These are phyloP conservation scores for Homarus gammarus DNA, from an alignment of 2,888 invertebrate species.

Conservation along the genomic window DNA sequence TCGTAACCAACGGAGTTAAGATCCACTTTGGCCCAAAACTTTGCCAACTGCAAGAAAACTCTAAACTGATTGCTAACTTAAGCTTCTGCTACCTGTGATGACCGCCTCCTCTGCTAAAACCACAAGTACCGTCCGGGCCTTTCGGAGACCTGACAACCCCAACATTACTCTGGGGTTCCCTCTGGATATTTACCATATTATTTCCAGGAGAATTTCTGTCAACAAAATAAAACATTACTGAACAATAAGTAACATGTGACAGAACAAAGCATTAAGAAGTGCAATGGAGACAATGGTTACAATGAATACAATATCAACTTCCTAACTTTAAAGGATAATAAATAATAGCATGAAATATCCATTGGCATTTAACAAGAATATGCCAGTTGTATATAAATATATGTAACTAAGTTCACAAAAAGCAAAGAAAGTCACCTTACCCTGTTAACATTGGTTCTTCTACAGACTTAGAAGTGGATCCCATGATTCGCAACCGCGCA, in stretches of 20 bases:
- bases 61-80: constrained; percentile 30
- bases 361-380: neutral
- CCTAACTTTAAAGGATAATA: too few relatives aligned
- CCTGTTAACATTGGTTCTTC: constrained; percentile 63
- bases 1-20: neutral
- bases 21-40: neutral
- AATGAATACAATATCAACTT: neutral
- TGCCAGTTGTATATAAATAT: constrained; percentile 20
- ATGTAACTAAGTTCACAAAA: neutral
- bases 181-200: constrained; percentile 20
- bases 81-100: constrained; percentile 49
- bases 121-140: constrained; percentile 61
- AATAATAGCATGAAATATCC: neutral
- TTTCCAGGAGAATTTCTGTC: constrained; percentile 38
- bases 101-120: constrained; percentile 53
- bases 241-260: too few relatives aligned
- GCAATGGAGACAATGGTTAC: neutral
- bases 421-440: constrained; percentile 8
- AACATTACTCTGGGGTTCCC: constrained; percentile 48
- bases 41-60: constrained; percentile 12
- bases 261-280: neutral
- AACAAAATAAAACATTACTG: neutral
- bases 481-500: constrained; percentile 63
- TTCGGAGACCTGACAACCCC: constrained; percentile 50
- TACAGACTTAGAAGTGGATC: constrained; percentile 59